These are phyloP conservation scores for Clarias magur DNA, from an alignment of 2,113 vertebrate genomes.

Conservation along the genomic window DNA sequence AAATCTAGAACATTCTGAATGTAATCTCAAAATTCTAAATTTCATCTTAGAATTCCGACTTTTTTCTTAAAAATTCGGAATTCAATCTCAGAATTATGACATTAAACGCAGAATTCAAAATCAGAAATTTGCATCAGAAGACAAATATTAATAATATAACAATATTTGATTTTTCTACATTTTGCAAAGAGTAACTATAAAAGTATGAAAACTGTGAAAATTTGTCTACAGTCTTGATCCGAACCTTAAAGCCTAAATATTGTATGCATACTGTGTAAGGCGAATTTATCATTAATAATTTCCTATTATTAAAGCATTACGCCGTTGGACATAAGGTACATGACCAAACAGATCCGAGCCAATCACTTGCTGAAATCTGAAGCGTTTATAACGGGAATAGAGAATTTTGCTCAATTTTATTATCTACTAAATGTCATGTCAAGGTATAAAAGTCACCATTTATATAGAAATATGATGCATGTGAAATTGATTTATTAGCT, in stretches of 20 bases:
- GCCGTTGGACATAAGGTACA: not conserved
- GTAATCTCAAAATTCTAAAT: no score
- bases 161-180: not conserved
- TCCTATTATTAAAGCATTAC: not conserved
- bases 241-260: not conserved
- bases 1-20: no score
- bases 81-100: no score
- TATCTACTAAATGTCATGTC: not conserved
- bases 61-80: no score
- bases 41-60: no score
- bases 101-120: no score
- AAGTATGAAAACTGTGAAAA: not conserved
- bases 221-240: no score
- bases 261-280: not conserved
- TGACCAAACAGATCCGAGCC: not conserved
- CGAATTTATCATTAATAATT: not conserved
- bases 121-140: not conserved
- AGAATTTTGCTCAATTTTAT: constrained; percentile 3
- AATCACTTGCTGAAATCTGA: not conserved
- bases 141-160: no score
- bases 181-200: not conserved
- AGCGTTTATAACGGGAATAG: not conserved
- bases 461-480: not conserved
- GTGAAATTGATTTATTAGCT: constrained; percentile 4
- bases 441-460: not conserved